These are phyloP conservation scores for Balaeniceps rex DNA, from an alignment of 2,113 vertebrate species.

Conservation along the genomic window DNA sequence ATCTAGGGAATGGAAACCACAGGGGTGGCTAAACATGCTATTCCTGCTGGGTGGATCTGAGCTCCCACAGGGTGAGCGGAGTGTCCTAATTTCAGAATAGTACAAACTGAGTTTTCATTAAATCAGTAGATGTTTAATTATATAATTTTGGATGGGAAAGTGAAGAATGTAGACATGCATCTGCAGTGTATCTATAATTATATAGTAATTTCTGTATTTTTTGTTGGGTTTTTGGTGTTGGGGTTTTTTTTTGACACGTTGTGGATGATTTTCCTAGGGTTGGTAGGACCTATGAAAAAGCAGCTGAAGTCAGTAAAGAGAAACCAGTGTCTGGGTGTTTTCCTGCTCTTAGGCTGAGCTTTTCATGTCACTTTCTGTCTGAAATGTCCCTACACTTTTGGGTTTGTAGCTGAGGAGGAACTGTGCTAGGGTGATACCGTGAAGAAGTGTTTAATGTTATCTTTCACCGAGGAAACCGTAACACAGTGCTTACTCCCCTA, in stretches of 20 bases:
- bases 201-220: neutral
- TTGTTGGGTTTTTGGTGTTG: neutral
- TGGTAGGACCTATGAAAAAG: neutral
- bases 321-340: neutral
- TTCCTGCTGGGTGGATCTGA: conserved; percentile 33
- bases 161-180: neutral
- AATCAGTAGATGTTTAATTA: neutral
- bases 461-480: neutral
- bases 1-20: neutral
- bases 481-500: neutral
- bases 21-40: neutral
- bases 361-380: neutral
- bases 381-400: neutral
- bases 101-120: neutral
- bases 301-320: neutral
- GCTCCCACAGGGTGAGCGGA: neutral
- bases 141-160: neutral
- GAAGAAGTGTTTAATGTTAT: neutral
- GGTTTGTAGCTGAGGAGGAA: neutral
- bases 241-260: fast-evolving
- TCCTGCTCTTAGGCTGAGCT: neutral
- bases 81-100: conserved; percentile 10
- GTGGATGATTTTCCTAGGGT: neutral
- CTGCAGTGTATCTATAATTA: neutral
- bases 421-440: neutral